Evolutionary conservation across 64 coral and sea anemone genomes (phyloP), one percentile per base, ranked within the genome.

Genomic region (Porites australiensis): DNA sequence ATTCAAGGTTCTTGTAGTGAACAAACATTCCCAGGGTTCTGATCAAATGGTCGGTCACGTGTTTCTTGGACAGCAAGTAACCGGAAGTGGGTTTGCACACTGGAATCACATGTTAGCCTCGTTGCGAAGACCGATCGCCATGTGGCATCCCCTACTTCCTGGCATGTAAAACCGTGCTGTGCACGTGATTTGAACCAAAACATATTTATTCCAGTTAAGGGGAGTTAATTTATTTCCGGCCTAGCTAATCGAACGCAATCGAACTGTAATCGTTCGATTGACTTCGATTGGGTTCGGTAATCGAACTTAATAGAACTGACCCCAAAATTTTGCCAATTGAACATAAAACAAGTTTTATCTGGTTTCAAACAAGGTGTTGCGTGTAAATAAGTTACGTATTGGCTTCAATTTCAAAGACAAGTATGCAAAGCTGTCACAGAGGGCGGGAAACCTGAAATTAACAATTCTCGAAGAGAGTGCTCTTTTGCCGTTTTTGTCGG

Each of bases 131-230:
- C 98, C 98, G 2, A 64, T 99, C 11, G 98, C 98, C 14, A 99
- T 99, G 98, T 99, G 98, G 98, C 98, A 99, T 89, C 98, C 91
- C 9, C 94, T 99, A 85, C 70, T 94, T 70, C 95, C 95, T 70
- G 47, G 58, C 45, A 48, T 44, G 58, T 64, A 13, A 82, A 64
- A 8, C 75, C 7, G 73, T 76, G 73, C 46, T 75, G 73, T 15
- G 15, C 45, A 76, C 73, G 45, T 50, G 73, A 78, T 2, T 78
- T 57, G 51, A 78, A 51, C 20, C 0, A n/a, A 57, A 20, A 3
- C 11, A 3, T 63, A 82, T 62, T 44, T 46, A 73, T 14, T 44
- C 13, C 12, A 73, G 27, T 37, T 37, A 37, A 37, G 27, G 44
- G 70, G 9, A 13, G 37, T 44, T 46, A 46, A 11, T 44, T 46